Percentiles rank a stretch among this genome's conserved stretches.
These are phyloP conservation scores for Drosophila melanica DNA, from an alignment of 1,140 invertebrate species.

Conservation along the genomic window DNA sequence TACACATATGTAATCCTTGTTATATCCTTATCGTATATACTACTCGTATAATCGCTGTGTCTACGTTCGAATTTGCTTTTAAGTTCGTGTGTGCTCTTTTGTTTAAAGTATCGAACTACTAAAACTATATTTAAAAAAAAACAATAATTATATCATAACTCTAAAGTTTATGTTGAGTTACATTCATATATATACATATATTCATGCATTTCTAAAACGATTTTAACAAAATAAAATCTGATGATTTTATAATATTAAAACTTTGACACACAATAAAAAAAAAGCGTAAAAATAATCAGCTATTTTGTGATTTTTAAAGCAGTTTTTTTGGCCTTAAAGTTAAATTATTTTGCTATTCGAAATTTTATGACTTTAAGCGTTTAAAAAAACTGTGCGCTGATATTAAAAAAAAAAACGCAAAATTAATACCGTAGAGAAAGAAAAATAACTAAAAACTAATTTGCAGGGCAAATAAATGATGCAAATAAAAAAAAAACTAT, in stretches of 20 bases:
- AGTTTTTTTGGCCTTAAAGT: conserved; percentile 60
- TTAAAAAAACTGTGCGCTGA: conserved; percentile 42
- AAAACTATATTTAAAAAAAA: conserved; percentile 39
- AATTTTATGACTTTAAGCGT: conserved; percentile 45
- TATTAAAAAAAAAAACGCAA: conserved; percentile 46
- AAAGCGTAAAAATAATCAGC: conserved; percentile 33
- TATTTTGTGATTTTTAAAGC: not conserved
- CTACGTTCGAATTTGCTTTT: conserved; percentile 50
- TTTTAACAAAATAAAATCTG: conserved; percentile 79
- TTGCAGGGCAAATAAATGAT: conserved; percentile 58
- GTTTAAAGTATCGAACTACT: conserved; percentile 40
- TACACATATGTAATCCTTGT: conserved; percentile 24
- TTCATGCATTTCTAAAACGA: conserved; percentile 81
- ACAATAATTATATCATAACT: conserved; percentile 44
- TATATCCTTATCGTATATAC: conserved; percentile 26
- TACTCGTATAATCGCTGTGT: conserved; percentile 43
- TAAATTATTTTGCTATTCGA: conserved; percentile 15
- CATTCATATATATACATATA: conserved; percentile 58
- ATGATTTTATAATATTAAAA: conserved; percentile 84
- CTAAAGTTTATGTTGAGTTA: conserved; percentile 57
- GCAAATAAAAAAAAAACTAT: conserved; percentile 40
- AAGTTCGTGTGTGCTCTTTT: conserved; percentile 60
- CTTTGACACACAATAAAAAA: conserved; percentile 75
- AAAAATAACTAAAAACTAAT: conserved; percentile 43
- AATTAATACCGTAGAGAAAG: conserved; percentile 43